Percentiles rank a stretch among this genome's conserved stretches.
Evolutionary conservation across 2,113 vertebrate genomes (phyloP).

Genomic region (Drymodes brunneopygia): DNA sequence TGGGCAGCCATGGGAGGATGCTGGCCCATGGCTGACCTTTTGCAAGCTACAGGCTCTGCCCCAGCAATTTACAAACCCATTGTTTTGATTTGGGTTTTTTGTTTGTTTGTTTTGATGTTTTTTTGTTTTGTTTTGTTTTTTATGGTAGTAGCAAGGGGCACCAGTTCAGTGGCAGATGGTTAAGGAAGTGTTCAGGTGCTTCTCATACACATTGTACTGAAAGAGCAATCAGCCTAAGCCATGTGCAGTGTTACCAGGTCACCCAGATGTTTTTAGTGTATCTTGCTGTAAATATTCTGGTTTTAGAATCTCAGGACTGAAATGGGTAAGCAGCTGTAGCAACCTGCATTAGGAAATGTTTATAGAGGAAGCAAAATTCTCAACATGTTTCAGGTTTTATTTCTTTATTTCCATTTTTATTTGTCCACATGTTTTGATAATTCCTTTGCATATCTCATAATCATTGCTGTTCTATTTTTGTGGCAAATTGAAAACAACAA

Average conservation of each 20-base stretch:
- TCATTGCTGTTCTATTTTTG: not conserved
- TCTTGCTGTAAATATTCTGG: not conserved
- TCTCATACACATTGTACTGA: not conserved
- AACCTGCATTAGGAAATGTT: not conserved
- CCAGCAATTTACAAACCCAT: not conserved
- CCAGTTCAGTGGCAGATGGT: not conserved
- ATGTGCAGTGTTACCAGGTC: not conserved
- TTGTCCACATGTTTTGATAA: not conserved
- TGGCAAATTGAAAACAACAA: not conserved
- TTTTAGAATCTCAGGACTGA: not conserved
- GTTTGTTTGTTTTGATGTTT: not conserved
- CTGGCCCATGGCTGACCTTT: not conserved
- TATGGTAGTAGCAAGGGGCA: not conserved
- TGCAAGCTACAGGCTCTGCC: not conserved
- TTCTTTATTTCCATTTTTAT: not conserved
- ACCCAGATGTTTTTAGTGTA: not conserved
- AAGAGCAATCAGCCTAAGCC: not conserved
- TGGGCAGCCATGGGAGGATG: rapidly evolving
- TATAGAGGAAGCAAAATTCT: not conserved
- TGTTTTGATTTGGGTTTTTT: not conserved
- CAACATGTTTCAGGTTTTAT: not conserved
- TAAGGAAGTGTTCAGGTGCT: not conserved
- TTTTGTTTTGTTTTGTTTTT: not conserved
- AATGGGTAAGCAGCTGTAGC: not conserved
- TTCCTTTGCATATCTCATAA: not conserved